phyloP scores from a whole-genome alignment of 1,140 invertebrate species.

The Luehdorfia chinensis region DNA sequence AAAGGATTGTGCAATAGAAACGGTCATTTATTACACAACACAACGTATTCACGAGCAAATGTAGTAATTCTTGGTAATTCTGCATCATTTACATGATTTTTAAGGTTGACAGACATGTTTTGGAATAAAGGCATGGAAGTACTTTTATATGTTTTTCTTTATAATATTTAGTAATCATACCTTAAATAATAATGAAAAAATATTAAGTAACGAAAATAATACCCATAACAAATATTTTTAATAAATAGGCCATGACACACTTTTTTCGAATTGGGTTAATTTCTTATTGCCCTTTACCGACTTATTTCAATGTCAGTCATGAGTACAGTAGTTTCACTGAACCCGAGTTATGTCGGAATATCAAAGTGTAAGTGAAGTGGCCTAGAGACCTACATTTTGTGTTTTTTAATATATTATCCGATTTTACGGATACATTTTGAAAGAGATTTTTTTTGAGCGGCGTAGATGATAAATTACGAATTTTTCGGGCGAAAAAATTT shows the following conservation, averaged over 20 bases:
- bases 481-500: conserved; percentile 41
- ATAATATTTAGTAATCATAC: conserved; percentile 10
- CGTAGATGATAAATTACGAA: conserved; percentile 42
- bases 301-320: conserved; percentile 76
- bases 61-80: conserved; percentile 69
- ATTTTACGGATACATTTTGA: conserved; percentile 51
- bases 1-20: conserved; percentile 77
- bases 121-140: conserved; percentile 31
- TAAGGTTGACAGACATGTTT: conserved; percentile 25
- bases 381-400: conserved; percentile 76
- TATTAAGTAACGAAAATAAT: background rate
- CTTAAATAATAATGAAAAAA: conserved; percentile 7
- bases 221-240: conserved; percentile 20
- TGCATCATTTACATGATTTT: conserved; percentile 56
- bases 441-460: conserved; percentile 40
- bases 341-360: conserved; percentile 72
- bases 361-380: conserved; percentile 76
- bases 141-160: conserved; percentile 28
- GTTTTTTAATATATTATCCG: conserved; percentile 59
- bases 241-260: conserved; percentile 61
- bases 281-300: conserved; percentile 73
- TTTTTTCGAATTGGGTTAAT: conserved; percentile 68
- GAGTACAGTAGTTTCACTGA: conserved; percentile 71
- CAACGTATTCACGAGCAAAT: conserved; percentile 71
- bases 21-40: conserved; percentile 77